Base-by-base conservation (phyloP, 53 echinoderm and acorn worm species). In the Mesocentrotus franciscanus region DNA sequence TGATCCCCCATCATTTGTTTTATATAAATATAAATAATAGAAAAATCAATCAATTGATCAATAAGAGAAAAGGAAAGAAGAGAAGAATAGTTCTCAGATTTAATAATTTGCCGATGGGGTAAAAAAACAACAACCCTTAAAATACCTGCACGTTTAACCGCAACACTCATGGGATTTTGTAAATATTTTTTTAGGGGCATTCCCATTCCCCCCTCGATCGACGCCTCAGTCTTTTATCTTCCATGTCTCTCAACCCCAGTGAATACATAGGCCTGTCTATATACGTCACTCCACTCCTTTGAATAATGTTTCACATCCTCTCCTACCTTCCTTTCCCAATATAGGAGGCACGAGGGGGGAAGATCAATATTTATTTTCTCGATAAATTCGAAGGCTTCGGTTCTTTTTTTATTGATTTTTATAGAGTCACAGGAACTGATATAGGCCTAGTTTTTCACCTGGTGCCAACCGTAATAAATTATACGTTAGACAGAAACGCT, bases 261-360 rank as follows among this genome's bases (percentile, higher is more conserved):
- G 81, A 36, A 81, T 81, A 18, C 17, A 36, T 81, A 81, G 81
- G 81, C 42, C 81, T 42, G 42, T 42, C 42, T 36, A 7, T 11
- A 79, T 81, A 81, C 81, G 81, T 81, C 81, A 81, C 42, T 9
- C 17, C 81, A 81, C 81, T 81, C 81, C 81, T 81, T 74, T 18
- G 39, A 78, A 78, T 78, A 78, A 81, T 42, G 81, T 81, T 39
- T 81, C 81, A 81, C 22, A 39, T 81, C 81, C 81, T 18, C 39
- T 36, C 18, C 1, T 1, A 11, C 81, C 81, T 81, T 81, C 81
- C 81, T 42, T 33, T 42, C 39, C 81, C 18, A 81, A 81, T 81
- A 81, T 20, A 39, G 42, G 17, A 81, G 81, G 18, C 81, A 81
- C 81, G 10, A 36, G 81, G 42, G 81, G 42, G 81, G 81, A 81